Evolutionary conservation across 2,113 vertebrate genomes (phyloP).

Genomic region (Todiramphus chloris): DNA sequence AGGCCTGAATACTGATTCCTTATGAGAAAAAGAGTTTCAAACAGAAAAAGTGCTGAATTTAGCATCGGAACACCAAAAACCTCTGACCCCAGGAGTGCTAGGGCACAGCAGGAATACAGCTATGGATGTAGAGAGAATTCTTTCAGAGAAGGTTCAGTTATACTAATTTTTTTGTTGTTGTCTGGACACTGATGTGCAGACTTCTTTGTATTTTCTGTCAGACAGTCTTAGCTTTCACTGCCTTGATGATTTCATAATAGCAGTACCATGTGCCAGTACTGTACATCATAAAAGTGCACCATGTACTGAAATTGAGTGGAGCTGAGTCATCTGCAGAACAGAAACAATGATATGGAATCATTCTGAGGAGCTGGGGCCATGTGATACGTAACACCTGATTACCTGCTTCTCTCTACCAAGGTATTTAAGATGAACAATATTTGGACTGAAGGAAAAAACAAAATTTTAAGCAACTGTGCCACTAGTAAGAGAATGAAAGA

Average conservation of each 20-base stretch:
- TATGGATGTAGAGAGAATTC: neutral
- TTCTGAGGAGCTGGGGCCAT: neutral
- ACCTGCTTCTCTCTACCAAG: neutral
- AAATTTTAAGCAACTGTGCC: slow-evolving; percentile 57
- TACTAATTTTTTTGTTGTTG: neutral
- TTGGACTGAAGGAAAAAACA: slow-evolving; percentile 47
- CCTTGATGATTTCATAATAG: neutral
- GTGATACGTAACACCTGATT: neutral
- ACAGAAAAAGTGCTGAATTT: neutral
- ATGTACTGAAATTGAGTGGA: neutral
- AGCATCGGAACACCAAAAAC: neutral
- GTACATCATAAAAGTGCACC: neutral
- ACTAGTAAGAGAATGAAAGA: slow-evolving; percentile 55
- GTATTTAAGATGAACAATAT: slow-evolving; percentile 52
- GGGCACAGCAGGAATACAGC: neutral
- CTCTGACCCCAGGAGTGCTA: neutral
- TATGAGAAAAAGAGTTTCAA: neutral
- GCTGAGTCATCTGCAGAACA: neutral
- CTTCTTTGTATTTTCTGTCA: neutral
- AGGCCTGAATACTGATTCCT: neutral
- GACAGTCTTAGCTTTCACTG: neutral
- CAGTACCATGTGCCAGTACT: neutral
- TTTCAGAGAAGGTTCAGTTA: neutral
- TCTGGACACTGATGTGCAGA: neutral
- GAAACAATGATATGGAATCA: neutral